phyloP scores from a whole-genome alignment of 2,797 vertebrate genomes.

The Parauchenoglanis ngamensis region DNA sequence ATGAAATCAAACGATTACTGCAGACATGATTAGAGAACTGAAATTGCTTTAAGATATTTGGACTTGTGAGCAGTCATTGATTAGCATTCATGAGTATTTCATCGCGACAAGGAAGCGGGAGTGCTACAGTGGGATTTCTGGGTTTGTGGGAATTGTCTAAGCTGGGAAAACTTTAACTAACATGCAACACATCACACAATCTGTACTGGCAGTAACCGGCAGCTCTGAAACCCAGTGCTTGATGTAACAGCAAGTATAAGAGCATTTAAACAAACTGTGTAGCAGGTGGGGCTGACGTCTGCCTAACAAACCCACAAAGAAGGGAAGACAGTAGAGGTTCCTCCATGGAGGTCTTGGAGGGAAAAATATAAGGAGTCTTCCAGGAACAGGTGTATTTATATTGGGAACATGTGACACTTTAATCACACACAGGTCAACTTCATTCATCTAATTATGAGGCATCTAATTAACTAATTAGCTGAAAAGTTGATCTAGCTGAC shows the following conservation, averaged over 20 bases:
- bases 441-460: neutral
- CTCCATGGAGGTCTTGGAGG: neutral
- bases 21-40: conserved; percentile 7
- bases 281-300: too few relatives aligned
- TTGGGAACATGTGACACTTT: neutral
- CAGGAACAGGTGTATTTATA: neutral
- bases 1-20: neutral
- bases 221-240: neutral
- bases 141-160: neutral
- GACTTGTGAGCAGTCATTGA: conserved; percentile 1
- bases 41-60: conserved; percentile 3
- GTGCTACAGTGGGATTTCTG: neutral
- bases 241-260: neutral
- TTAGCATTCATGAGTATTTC: conserved; percentile 21
- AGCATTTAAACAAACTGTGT: neutral
- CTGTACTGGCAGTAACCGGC: neutral
- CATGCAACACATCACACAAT: neutral
- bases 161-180: conserved; percentile 2
- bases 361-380: neutral
- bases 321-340: neutral
- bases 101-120: neutral
- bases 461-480: neutral
- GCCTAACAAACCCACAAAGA: neutral
- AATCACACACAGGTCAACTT: neutral
- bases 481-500: neutral